Base-by-base conservation (phyloP, 30 jellyfish, hydroid and myxozoan species). In the Hydra vulgaris region DNA sequence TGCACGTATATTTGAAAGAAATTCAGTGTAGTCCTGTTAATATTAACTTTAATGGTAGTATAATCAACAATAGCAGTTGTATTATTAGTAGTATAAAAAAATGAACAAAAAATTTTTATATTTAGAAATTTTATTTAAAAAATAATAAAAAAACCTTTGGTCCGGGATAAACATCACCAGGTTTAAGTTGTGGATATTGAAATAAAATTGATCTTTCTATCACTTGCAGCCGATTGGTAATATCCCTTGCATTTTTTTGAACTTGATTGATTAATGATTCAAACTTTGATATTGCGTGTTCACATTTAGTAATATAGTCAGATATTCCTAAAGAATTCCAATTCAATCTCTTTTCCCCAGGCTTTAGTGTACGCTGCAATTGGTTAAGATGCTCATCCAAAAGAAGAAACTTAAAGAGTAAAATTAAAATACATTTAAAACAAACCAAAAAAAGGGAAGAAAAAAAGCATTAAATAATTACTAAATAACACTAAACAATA, bases 241-340 rank as follows among this genome's bases (percentile, higher is more conserved):
- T 92, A 70, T 92, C 98, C 26, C 88, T 87, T 68, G 96, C 96
- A 87, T 87, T 92, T 76, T 92, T 92, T 79, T 92, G 98, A 0
- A 92, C 96, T 81, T 92, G 98, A 55, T 87, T 92, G 83, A 87
- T 83, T 80, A 92, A 77, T 7, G 96, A 87, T 73, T 92, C 98
- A 54, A 87, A 82, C 53, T 92, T 92, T 74, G 89, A 74, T 68
- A 92, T 92, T 7, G 98, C 98, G 94, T 92, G 98, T 25, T 88
- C 98, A 77, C 98, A 87, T 77, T 92, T 92, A 23, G 94, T 54
- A 74, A 92, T 71, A 80, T 71, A 92, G 70, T 92, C 98, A 55
- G 80, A 56, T 18, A 92, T 87, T 17, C 98, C 98, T 61, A 92
- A 95, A 0, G 98, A 92, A 70, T 92, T 92, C 98, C 98, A 92